These are phyloP conservation scores for Ibidorhyncha struthersii DNA, from an alignment of 2,113 vertebrate species.

Conservation along the genomic window DNA sequence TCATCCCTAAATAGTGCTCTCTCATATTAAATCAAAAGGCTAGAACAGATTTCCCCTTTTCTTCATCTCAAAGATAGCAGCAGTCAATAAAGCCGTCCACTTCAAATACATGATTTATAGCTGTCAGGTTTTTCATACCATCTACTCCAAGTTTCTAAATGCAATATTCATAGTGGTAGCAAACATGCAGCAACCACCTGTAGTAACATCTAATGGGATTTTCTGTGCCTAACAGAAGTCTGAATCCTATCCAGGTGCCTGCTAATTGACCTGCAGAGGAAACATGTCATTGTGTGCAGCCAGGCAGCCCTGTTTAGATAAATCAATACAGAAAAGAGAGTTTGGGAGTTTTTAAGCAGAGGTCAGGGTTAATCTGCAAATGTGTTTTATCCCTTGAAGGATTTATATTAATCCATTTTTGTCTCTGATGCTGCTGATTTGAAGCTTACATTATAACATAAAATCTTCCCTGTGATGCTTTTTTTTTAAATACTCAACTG, in stretches of 20 bases:
- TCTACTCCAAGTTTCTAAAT: constrained; percentile 29
- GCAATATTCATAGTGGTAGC: not conserved
- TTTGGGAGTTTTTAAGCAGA: constrained; percentile 23
- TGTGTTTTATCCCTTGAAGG: constrained; percentile 47
- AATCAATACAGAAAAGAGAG: constrained; percentile 48
- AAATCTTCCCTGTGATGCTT: not conserved
- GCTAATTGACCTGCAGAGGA: constrained; percentile 44
- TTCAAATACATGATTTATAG: not conserved
- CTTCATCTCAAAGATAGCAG: not conserved
- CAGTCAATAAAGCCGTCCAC: not conserved
- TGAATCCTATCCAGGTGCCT: not conserved
- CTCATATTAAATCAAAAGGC: constrained; percentile 23
- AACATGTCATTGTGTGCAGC: constrained; percentile 16
- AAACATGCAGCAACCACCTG: not conserved
- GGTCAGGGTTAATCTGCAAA: constrained; percentile 53
- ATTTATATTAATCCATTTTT: constrained; percentile 55
- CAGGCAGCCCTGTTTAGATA: constrained; percentile 42
- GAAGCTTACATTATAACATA: constrained; percentile 14
- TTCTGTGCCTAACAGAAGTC: not conserved
- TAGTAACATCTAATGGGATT: not conserved
- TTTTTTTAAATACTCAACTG: not conserved
- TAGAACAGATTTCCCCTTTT: not conserved
- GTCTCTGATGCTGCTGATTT: constrained; percentile 13
- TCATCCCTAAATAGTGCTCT: not conserved
- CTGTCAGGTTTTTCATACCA: not conserved